Evolutionary conservation across 2,113 vertebrate genomes (phyloP), one percentile per base, ranked within the genome.

Genomic region (Polyodon spathula): DNA sequence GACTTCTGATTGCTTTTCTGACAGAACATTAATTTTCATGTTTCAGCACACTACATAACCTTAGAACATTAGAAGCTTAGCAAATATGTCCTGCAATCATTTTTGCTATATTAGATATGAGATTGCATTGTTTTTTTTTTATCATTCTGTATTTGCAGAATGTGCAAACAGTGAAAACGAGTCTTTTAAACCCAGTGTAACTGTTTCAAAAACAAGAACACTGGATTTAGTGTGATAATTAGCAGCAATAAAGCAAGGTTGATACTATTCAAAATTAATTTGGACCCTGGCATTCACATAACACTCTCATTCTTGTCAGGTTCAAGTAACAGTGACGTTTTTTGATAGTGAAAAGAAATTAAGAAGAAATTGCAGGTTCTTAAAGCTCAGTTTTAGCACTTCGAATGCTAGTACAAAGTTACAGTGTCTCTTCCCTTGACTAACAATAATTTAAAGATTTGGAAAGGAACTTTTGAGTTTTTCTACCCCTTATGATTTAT

Each of bases 371-470:
- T 62, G 39, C 17, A 52, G 41, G n/a, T n/a, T 66, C 62, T 67
- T 68, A 67, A 64, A 72, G 63, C 59, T 62, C 68, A 71, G 53
- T 71, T 73, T 71, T 69, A 68, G 48, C 66, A n/a, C 39, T 17
- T 27, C 69, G 64, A 71, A 71, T 71, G 68, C 73, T 63, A 71
- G 63, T 40, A 69, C 61, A 66, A 57, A 60, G 64, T 59, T 48
- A 56, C 39, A 17, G 53, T 40, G 63, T 69, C 65, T 41, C 64
- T 65, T 65, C 58, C 66, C 56, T 37, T 51, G 60, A 63, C 58
- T 64, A 67, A 71, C 73, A 71, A 73, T 73, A 73, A 71, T 73
- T 71, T n/a, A 73, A 56, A 62, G 61, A 63, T 75, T 69, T 71
- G 60, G 59, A 63, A 64, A 70, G 68, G 58, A 66, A 66, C 14